These are phyloP conservation scores for Aurelia aurita complex sp. Pacific DNA, from an alignment of 30 jellyfish, hydroid and myxozoan species.

Conservation along the genomic window DNA sequence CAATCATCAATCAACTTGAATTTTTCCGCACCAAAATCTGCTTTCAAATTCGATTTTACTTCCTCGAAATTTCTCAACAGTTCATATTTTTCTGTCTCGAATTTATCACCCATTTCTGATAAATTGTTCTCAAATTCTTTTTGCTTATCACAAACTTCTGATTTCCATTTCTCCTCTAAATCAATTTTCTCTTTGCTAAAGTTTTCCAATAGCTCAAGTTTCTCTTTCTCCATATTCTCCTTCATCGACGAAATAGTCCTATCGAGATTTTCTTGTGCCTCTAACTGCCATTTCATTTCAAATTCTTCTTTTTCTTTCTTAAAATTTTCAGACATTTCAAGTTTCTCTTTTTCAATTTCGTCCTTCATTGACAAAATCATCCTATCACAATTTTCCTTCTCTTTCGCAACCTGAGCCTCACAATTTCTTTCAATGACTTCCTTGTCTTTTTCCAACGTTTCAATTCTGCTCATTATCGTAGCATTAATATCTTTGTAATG, in stretches of 20 bases:
- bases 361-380: neutral
- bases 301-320: neutral
- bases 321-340: neutral
- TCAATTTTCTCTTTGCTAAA: neutral
- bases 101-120: constrained; percentile 2
- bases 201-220: neutral
- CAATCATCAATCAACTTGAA: constrained; percentile 39
- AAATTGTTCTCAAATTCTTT: no score
- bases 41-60: constrained; percentile 29
- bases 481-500: constrained; percentile 34
- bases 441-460: constrained; percentile 5
- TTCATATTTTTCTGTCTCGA: constrained; percentile 27
- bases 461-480: constrained; percentile 32
- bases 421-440: no score
- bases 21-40: constrained; percentile 13
- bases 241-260: neutral
- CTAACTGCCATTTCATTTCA: neutral
- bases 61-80: constrained; percentile 26
- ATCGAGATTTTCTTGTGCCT: neutral
- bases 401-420: no score
- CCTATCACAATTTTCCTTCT: no score
- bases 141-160: no score
- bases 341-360: constrained; percentile 13
- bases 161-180: neutral
- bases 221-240: neutral